A percentile compares a stretch with the other conserved stretches of the same genome.
These are phyloP conservation scores for Drosophila longiperda DNA, from an alignment of 2,888 invertebrate genomes.

Conservation along the genomic window DNA sequence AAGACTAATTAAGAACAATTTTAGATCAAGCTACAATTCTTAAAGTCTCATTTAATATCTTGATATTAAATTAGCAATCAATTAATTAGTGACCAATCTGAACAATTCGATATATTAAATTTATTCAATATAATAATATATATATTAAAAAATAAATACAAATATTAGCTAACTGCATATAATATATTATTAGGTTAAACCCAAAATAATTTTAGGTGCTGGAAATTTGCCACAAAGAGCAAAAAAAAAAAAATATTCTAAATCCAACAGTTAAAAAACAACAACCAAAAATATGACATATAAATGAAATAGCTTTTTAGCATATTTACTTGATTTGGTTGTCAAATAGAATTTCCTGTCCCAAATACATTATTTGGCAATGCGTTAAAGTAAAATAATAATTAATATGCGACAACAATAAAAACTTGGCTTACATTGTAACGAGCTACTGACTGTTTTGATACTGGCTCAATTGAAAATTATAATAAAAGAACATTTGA, in stretches of 20 bases:
- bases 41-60: too few species aligned
- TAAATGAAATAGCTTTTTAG: background rate
- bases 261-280: background rate
- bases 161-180: too few species aligned
- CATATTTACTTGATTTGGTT: background rate
- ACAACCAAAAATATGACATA: background rate
- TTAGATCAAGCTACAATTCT: too few species aligned
- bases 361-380: background rate
- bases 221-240: too few species aligned
- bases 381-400: background rate
- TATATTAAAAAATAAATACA: too few species aligned
- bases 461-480: background rate
- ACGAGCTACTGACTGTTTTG: constrained; percentile 5
- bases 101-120: too few species aligned
- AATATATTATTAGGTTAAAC: background rate
- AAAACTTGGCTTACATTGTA: constrained; percentile 10
- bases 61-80: too few species aligned
- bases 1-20: too few species aligned
- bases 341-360: constrained; percentile 5
- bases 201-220: background rate
- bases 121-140: too few species aligned
- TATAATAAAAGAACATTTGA: background rate
- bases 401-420: constrained; percentile 1
- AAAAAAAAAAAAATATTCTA: background rate
- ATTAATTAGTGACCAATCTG: too few species aligned